Evolutionary conservation across 2,797 vertebrate species (phyloP).

Genomic region (Cyprinodon diabolis): DNA sequence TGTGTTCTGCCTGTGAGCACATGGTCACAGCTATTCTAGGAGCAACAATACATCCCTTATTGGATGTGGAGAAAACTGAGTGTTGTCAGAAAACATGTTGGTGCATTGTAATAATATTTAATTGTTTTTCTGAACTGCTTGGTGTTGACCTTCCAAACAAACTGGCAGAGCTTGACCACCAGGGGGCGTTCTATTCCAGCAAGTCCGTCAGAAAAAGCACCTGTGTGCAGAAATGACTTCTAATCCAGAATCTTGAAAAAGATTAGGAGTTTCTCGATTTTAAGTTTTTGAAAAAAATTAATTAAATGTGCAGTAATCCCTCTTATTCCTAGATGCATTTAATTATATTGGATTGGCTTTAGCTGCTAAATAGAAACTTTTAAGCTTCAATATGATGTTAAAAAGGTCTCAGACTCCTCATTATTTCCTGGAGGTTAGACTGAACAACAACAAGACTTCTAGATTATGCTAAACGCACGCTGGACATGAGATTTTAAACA

Average conservation of each 20-base stretch:
- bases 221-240: conserved; percentile 93
- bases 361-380: too few species aligned
- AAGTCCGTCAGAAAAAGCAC: conserved; percentile 95
- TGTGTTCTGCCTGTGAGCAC: conserved; percentile 95
- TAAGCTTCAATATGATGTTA: too few species aligned
- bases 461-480: conserved; percentile 96
- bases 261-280: conserved; percentile 67
- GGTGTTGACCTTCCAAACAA: conserved; percentile 94
- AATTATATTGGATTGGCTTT: too few species aligned
- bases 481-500: conserved; percentile 98
- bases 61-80: conserved; percentile 78
- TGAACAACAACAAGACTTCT: conserved; percentile 95
- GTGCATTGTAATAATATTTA: not conserved
- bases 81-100: not conserved
- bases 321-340: too few species aligned
- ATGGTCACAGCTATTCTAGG: conserved; percentile 96
- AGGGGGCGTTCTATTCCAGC: conserved; percentile 93
- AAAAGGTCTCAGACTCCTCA: too few species aligned
- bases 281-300: not conserved
- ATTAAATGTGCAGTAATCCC: not conserved
- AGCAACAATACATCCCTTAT: conserved; percentile 92
- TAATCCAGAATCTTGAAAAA: conserved; percentile 95
- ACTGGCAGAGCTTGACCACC: conserved; percentile 96
- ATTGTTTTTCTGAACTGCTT: conserved; percentile 82
- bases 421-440: conserved; percentile 92